phyloP scores from a whole-genome alignment of 2,113 vertebrate species.

The Physeter macrocephalus region DNA sequence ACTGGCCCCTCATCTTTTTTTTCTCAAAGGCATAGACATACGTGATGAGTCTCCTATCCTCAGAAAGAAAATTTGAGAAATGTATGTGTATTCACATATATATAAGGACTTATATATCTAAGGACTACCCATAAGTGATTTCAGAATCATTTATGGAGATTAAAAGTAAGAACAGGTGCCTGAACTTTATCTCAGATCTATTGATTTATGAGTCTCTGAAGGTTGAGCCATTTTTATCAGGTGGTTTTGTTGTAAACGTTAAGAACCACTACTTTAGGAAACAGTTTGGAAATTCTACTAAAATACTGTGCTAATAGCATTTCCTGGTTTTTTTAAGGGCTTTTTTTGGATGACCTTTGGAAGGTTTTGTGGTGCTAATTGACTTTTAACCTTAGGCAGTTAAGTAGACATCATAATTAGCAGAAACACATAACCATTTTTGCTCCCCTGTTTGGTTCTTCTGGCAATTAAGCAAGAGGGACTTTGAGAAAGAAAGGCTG shows the following conservation, averaged over 20 bases:
- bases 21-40: neutral
- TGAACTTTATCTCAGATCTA: neutral
- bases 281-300: neutral
- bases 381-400: neutral
- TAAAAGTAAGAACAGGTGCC: neutral
- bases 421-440: neutral
- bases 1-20: neutral
- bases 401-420: neutral
- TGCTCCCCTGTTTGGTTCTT: neutral
- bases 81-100: neutral
- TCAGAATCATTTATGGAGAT: neutral
- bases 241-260: neutral
- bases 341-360: neutral
- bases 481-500: neutral
- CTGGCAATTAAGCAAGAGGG: neutral
- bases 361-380: neutral
- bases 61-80: neutral
- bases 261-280: neutral
- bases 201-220: neutral
- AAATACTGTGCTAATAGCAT: neutral
- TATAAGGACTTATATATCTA: neutral
- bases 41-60: neutral
- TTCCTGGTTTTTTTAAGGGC: neutral
- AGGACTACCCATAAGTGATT: neutral
- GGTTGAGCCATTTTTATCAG: neutral